These are phyloP conservation scores for Echeneis naucrates DNA, from an alignment of 2,797 vertebrate genomes.

Conservation along the genomic window DNA sequence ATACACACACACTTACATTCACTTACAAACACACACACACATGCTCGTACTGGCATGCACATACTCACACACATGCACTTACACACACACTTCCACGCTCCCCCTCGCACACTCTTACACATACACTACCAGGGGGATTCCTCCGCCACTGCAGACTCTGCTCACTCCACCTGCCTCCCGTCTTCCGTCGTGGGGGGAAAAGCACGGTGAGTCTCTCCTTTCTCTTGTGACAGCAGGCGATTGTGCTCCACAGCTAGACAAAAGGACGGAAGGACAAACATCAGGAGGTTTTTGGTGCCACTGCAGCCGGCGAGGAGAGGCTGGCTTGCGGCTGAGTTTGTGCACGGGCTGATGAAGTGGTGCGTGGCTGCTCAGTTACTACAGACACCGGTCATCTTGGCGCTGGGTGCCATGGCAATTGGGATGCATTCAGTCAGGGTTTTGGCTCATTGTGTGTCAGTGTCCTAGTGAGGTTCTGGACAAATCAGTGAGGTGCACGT, in stretches of 20 bases:
- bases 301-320: slow-evolving; percentile 66
- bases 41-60: slow-evolving; percentile 8
- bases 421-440: slow-evolving; percentile 51
- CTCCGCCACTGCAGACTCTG: slow-evolving; percentile 71
- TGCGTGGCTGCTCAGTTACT: slow-evolving; percentile 67
- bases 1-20: no score
- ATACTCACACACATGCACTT: slow-evolving; percentile 25
- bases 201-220: slow-evolving; percentile 74
- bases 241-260: slow-evolving; percentile 63
- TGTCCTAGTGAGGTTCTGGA: slow-evolving; percentile 52
- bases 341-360: slow-evolving; percentile 61
- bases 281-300: slow-evolving; percentile 58
- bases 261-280: slow-evolving; percentile 67
- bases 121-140: slow-evolving; percentile 80
- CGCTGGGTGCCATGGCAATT: slow-evolving; percentile 67
- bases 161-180: slow-evolving; percentile 69
- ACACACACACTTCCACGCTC: slow-evolving; percentile 44
- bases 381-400: slow-evolving; percentile 67
- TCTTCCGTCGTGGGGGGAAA: slow-evolving; percentile 47
- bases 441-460: slow-evolving; percentile 45
- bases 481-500: slow-evolving; percentile 38
- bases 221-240: slow-evolving; percentile 66
- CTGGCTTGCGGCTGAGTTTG: slow-evolving; percentile 68
- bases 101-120: slow-evolving; percentile 75
- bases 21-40: slow-evolving; percentile 17